A percentile compares a stretch with the other conserved stretches of the same genome.
phyloP scores from a whole-genome alignment of 2,797 vertebrate species.

The Sandelia bainsii region DNA sequence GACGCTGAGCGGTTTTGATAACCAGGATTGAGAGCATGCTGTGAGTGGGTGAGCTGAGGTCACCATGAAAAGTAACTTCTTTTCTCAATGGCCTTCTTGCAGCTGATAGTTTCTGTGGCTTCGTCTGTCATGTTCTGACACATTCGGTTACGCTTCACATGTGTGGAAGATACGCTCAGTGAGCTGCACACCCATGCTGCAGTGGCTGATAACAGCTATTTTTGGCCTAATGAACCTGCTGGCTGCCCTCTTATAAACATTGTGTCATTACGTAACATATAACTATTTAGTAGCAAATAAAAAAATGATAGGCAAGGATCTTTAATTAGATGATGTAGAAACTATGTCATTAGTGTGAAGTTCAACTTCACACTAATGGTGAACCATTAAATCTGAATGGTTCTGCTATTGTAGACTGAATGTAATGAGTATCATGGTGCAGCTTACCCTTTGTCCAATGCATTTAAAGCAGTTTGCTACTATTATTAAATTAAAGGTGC shows the following conservation, averaged over 20 bases:
- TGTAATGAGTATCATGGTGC: neutral
- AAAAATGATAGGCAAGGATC: no score
- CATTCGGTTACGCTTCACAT: constrained; percentile 62
- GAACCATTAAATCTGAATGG: neutral
- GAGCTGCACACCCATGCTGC: constrained; percentile 68
- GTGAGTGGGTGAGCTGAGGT: constrained; percentile 60
- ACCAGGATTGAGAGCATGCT: constrained; percentile 30
- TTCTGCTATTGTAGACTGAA: neutral
- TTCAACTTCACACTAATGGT: neutral
- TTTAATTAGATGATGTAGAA: neutral
- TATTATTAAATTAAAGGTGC: neutral
- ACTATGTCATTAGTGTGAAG: neutral
- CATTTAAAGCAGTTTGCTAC: neutral
- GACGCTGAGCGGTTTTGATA: constrained; percentile 67
- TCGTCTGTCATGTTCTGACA: constrained; percentile 68
- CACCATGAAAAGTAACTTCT: constrained; percentile 32
- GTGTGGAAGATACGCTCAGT: constrained; percentile 29
- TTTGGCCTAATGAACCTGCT: constrained; percentile 61
- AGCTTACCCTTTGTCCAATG: neutral
- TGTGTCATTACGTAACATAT: constrained; percentile 1
- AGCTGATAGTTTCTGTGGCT: constrained; percentile 61
- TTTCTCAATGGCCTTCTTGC: constrained; percentile 57
- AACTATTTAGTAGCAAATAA: neutral
- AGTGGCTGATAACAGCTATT: constrained; percentile 78
- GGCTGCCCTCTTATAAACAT: constrained; percentile 8